Conservation (phyloP, 1,140 invertebrate genomes). For the Temnothorax curvispinosus region DNA sequence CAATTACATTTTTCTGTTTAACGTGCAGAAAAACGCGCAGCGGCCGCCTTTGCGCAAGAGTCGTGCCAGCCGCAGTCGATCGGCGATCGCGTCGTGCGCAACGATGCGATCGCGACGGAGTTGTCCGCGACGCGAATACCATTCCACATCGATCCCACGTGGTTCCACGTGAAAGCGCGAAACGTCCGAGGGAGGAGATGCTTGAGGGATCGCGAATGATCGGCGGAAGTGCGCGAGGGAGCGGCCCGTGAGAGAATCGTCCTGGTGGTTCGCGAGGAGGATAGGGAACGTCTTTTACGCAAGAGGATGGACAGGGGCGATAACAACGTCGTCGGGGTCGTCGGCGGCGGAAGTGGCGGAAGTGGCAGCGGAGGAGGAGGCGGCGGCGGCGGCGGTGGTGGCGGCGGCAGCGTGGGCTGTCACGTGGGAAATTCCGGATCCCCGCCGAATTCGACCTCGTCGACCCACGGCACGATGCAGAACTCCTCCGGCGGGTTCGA, state of each 20-base stretch:
- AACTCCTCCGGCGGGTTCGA: constrained; percentile 76
- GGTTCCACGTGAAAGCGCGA: constrained; percentile 7
- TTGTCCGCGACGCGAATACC: neutral
- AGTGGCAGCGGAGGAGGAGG: constrained; percentile 28
- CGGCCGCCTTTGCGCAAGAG: neutral
- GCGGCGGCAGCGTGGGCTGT: constrained; percentile 35
- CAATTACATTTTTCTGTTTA: neutral
- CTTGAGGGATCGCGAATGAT: neutral
- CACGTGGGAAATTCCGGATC: constrained; percentile 76
- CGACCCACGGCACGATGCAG: constrained; percentile 75
- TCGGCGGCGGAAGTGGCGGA: constrained; percentile 25
- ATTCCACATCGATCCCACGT: neutral
- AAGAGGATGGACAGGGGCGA: constrained; percentile 80
- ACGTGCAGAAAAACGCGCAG: neutral
- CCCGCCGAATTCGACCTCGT: constrained; percentile 75
- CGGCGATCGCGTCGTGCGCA: neutral
- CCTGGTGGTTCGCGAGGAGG: constrained; percentile 16
- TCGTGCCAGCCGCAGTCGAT: neutral
- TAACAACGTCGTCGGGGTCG: constrained; percentile 58
- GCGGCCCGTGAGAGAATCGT: constrained; percentile 56
- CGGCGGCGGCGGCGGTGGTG: constrained; percentile 19
- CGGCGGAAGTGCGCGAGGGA: constrained; percentile 51
- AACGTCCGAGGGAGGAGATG: constrained; percentile 16
- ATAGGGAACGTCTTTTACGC: constrained; percentile 23
- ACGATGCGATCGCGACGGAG: constrained; percentile 27